Evolutionary conservation across 2,113 vertebrate species (phyloP), one percentile per base, ranked within the genome.

Genomic region (Entelurus aequoreus): DNA sequence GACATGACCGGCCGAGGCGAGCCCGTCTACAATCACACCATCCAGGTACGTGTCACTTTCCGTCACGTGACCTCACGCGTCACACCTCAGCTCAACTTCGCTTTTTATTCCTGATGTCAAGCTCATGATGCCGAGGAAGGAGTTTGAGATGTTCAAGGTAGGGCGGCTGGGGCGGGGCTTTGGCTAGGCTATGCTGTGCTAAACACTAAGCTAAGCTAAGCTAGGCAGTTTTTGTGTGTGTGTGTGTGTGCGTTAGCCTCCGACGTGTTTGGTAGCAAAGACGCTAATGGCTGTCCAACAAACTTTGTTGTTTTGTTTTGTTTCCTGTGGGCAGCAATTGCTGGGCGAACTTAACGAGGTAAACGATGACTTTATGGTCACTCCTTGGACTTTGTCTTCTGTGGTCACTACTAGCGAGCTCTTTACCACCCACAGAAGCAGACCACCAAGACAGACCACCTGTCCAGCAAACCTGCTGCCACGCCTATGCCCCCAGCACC

Each of bases 121-220:
- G 96, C 93, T 98, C 4, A 93, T 98, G 93, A 98, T 99, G 97
- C 95, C 97, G 93, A 98, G 96, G 90, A 98, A 93, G 93, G 97
- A 99, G 79, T 99, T 99, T 97, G 95, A 98, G 88, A 93, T 97
- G 89, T 97, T 99, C 83, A 98, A 99, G 97, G 95, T 98, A 98
- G 88, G 74, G 40, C 0, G 10, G 54, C n/a, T 38, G 48, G 65
- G 62, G 70, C 15, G 36, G 38, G 53, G 52, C 37, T 63, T 54
- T 19, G 59, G 5, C 5, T 65, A 28, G 68, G 62, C 35, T 66
- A 16, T 71, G 74, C 62, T 68, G 9, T 46, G 42, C 42, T 46
- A 46, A 12, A 46, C 42, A 11, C 42, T 46, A 46, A 12, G 42
- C 42, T 46, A 46, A 46, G 42, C 42, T 46, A 46, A 11, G 42